These are phyloP conservation scores for Ornithoptera alexandrae DNA, from an alignment of 2,888 invertebrate genomes.

Conservation along the genomic window DNA sequence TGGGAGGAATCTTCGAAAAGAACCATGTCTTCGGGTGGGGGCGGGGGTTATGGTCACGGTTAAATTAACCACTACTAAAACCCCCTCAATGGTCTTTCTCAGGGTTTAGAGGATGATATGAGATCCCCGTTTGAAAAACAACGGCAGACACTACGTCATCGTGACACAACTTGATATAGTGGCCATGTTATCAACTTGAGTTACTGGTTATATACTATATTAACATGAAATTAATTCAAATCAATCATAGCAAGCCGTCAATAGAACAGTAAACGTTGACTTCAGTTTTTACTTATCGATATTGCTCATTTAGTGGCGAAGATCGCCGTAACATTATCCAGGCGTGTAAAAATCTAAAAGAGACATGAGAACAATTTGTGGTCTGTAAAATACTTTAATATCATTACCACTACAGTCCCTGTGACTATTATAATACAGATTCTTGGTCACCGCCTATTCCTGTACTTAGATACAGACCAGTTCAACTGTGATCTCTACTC, in stretches of 20 bases:
- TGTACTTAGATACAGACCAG: slow-evolving; percentile 56
- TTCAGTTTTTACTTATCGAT: neutral
- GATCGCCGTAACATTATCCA: neutral
- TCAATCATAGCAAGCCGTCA: neutral
- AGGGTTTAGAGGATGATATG: too few species aligned
- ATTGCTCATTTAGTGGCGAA: neutral
- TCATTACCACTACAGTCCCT: slow-evolving; percentile 4
- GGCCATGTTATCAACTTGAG: slow-evolving; percentile 3
- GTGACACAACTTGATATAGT: neutral
- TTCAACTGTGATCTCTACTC: slow-evolving; percentile 33
- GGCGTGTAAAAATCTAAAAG: slow-evolving; percentile 1
- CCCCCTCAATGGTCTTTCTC: too few species aligned
- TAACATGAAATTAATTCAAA: neutral
- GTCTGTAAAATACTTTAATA: slow-evolving; percentile 45
- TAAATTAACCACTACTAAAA: too few species aligned
- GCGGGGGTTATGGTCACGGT: too few species aligned
- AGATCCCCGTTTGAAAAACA: too few species aligned
- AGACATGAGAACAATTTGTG: neutral
- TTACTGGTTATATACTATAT: neutral
- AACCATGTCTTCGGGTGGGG: too few species aligned
- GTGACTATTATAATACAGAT: slow-evolving; percentile 38
- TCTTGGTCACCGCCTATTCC: slow-evolving; percentile 52
- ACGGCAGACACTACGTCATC: slow-evolving; percentile 31
- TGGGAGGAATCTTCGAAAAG: too few species aligned
- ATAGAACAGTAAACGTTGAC: neutral